Evolutionary conservation across 2,888 invertebrate genomes (phyloP).

Genomic region (Eucera pruinosa): DNA sequence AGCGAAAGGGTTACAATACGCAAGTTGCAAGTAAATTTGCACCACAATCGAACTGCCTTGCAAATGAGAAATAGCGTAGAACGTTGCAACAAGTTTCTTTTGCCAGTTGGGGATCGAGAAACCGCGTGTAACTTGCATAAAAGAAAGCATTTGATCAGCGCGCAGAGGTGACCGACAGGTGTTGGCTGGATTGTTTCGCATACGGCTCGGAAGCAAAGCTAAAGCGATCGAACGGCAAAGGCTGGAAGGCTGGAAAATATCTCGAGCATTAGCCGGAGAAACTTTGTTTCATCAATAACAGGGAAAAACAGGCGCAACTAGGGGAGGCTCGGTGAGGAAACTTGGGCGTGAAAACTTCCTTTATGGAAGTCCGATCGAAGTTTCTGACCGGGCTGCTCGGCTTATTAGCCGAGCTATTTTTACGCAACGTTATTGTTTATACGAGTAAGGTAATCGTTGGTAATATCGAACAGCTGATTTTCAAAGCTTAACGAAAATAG

Average conservation of each 20-base stretch:
- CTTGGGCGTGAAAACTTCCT: slow-evolving; percentile 50
- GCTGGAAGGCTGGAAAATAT: slow-evolving; percentile 47
- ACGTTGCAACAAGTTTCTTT: not conserved
- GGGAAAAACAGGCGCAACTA: slow-evolving; percentile 25
- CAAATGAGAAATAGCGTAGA: not conserved
- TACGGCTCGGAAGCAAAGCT: slow-evolving; percentile 30
- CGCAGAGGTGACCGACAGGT: no score
- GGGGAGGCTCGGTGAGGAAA: slow-evolving; percentile 36
- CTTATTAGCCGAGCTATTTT: slow-evolving; percentile 63
- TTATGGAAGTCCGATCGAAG: slow-evolving; percentile 67
- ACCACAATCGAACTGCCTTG: slow-evolving; percentile 1
- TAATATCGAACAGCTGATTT: no score
- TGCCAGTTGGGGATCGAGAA: not conserved
- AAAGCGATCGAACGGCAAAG: slow-evolving; percentile 12
- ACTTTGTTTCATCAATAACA: slow-evolving; percentile 66
- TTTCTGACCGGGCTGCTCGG: slow-evolving; percentile 43
- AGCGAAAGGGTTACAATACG: no score
- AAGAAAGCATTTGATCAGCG: no score
- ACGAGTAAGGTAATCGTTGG: no score
- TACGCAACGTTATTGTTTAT: slow-evolving; percentile 59
- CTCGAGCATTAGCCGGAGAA: slow-evolving; percentile 40
- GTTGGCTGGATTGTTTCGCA: slow-evolving; percentile 30
- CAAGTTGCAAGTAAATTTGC: not conserved
- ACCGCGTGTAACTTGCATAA: no score
- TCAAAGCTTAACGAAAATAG: no score